Evolutionary conservation across 30 jellyfish, hydroid and myxozoan species (phyloP).

Genomic region (Hydractinia symbiolongicarpus): DNA sequence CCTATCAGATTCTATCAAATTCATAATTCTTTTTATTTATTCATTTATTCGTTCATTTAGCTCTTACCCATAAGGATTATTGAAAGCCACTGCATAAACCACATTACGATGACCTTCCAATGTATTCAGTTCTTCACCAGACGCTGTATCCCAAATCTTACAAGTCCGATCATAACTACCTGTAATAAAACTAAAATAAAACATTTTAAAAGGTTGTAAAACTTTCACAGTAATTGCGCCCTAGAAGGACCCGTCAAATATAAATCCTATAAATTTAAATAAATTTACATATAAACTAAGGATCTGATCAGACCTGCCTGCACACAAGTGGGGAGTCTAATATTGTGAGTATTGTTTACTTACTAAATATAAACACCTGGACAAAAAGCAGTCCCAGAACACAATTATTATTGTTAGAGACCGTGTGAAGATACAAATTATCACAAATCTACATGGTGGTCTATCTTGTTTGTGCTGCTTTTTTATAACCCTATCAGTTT

Average conservation of each 20-base stretch:
- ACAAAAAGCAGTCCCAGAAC: no score
- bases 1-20: not conserved
- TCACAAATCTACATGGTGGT: no score
- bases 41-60: not conserved
- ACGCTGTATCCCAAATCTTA: conserved; percentile 91
- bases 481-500: no score
- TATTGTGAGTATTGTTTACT: no score
- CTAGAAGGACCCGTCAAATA: not conserved
- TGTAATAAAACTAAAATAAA: conserved; percentile 58
- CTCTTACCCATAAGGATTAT: conserved; percentile 91
- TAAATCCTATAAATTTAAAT: not conserved
- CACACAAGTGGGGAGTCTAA: no score
- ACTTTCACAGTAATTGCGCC: not conserved
- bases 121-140: conserved; percentile 92
- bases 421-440: no score
- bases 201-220: not conserved
- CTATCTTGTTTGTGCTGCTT: no score
- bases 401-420: no score
- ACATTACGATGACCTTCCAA: conserved; percentile 93
- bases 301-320: no score
- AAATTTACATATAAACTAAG: not conserved
- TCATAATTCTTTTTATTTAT: not conserved
- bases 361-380: no score
- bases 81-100: conserved; percentile 92
- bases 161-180: conserved; percentile 97